Percentiles rank a stretch among this genome's conserved stretches.
Conservation (phyloP, 2,113 vertebrate species). For the Pungitius pungitius region DNA sequence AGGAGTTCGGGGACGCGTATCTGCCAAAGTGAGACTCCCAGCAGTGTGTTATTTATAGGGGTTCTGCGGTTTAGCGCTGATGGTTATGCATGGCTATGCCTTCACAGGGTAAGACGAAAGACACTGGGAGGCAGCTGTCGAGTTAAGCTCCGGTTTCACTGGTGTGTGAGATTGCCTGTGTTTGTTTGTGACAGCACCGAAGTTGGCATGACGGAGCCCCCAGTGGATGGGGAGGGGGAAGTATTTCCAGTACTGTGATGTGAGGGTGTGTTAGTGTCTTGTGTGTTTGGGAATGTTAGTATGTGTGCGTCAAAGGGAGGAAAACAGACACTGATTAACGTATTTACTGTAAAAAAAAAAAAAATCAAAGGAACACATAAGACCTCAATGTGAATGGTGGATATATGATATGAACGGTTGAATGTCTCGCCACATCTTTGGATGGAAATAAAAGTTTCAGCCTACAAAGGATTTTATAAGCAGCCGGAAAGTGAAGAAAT, state of each 20-base stretch:
- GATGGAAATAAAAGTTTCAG: too few species aligned
- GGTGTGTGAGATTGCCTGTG: slow-evolving; percentile 17
- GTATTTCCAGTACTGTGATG: slow-evolving; percentile 18
- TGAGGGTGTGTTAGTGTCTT: background rate
- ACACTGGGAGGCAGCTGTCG: slow-evolving; percentile 70
- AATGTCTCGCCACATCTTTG: too few species aligned
- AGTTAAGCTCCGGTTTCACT: slow-evolving; percentile 69
- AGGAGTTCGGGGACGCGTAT: slow-evolving; percentile 4
- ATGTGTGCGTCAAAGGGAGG: background rate
- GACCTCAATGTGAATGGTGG: too few species aligned
- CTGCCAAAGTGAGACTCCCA: slow-evolving; percentile 55
- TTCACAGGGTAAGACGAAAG: slow-evolving; percentile 67
- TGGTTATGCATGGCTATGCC: slow-evolving; percentile 68
- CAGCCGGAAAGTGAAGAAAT: too few species aligned
- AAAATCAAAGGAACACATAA: too few species aligned
- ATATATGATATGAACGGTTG: too few species aligned
- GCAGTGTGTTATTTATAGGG: slow-evolving; percentile 68
- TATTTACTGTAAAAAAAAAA: too few species aligned
- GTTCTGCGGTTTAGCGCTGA: slow-evolving; percentile 57
- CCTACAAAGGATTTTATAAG: too few species aligned
- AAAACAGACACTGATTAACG: background rate
- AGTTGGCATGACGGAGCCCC: slow-evolving; percentile 61
- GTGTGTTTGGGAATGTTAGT: background rate
- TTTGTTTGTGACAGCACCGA: slow-evolving; percentile 36
- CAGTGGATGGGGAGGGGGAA: slow-evolving; percentile 32